Base-by-base conservation (phyloP, 2,797 vertebrate species). In the Eidolon dupreanum region DNA sequence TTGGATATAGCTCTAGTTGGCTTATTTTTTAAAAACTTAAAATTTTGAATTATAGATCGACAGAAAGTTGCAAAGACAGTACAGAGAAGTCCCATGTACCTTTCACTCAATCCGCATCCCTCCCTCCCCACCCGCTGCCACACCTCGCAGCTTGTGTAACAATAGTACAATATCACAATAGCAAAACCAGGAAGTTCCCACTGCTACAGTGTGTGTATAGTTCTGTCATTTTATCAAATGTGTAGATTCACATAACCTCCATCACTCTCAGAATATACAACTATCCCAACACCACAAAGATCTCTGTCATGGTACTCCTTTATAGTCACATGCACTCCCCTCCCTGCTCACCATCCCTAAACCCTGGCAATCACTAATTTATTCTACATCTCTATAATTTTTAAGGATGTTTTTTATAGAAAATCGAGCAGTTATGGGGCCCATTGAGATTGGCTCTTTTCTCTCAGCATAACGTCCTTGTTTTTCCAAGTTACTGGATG, bases 11-110 rank as follows among this genome's bases (percentile, higher is more conserved):
- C 16, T 82, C 28, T 70, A 49, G 46, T 78, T 79, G 28, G 33
- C 43, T 87, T 28, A 70, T 71, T 57, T 77, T n/a, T 46, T 12
- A 59, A 79, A 63, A 71, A n/a, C 12, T 85, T 79, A 88, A 43
- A 73, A 88, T 84, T 77, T 86, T 73, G 41, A 90, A 89, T 77
- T 65, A 53, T 12, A 97, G 73, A 36, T 41, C 17, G 57, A 75
- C 11, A 55, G 55, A 49, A 63, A 33, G 59, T 81, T 84, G 51
- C 24, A 66, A 71, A 83, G 49, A 84, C 8, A 31, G 36, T 41
- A 33, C 24, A 85, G 16, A 59, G 55, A 68, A 38, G 19, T 81
- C 61, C 28, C 33, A 13, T 20, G 15, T 49, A 20, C 13, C 49
- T 89, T 51, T 68, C 31, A 78, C 55, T 22, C 70, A 24, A 17